phyloP scores from a whole-genome alignment of 2,888 invertebrate species.

The Pheosia tremula region DNA sequence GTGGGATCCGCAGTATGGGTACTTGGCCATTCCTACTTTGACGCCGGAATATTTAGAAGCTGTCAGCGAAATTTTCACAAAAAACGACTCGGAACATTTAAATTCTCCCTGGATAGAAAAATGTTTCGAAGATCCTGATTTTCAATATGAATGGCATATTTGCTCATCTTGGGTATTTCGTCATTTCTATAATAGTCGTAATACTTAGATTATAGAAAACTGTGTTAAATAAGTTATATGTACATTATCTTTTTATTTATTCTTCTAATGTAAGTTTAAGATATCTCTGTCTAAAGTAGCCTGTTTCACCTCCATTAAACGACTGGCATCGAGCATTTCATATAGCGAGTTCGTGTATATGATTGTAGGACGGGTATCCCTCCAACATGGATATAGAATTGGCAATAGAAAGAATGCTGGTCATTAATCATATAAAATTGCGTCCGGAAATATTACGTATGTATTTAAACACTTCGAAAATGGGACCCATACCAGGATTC shows the following conservation, averaged over 20 bases:
- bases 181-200: not conserved
- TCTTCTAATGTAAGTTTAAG: no score
- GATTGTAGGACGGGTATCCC: slow-evolving; percentile 75
- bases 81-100: slow-evolving; percentile 51
- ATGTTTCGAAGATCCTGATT: slow-evolving; percentile 69
- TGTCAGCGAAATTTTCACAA: slow-evolving; percentile 62
- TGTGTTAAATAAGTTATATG: no score
- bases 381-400: slow-evolving; percentile 85
- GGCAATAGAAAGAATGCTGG: slow-evolving; percentile 83
- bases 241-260: no score
- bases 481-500: slow-evolving; percentile 77
- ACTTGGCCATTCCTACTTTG: slow-evolving; percentile 74
- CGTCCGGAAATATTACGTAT: slow-evolving; percentile 63
- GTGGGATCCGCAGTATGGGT: slow-evolving; percentile 68
- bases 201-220: no score
- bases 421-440: slow-evolving; percentile 70
- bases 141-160: slow-evolving; percentile 67
- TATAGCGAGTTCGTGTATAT: no score
- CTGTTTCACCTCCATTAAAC: no score
- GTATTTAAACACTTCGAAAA: slow-evolving; percentile 57
- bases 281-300: no score
- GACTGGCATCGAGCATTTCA: no score
- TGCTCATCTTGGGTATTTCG: slow-evolving; percentile 64
- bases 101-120: slow-evolving; percentile 67
- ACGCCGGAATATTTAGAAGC: slow-evolving; percentile 69